phyloP scores from a whole-genome alignment of 2,888 invertebrate species.

The Cecidostiba fungosa region DNA sequence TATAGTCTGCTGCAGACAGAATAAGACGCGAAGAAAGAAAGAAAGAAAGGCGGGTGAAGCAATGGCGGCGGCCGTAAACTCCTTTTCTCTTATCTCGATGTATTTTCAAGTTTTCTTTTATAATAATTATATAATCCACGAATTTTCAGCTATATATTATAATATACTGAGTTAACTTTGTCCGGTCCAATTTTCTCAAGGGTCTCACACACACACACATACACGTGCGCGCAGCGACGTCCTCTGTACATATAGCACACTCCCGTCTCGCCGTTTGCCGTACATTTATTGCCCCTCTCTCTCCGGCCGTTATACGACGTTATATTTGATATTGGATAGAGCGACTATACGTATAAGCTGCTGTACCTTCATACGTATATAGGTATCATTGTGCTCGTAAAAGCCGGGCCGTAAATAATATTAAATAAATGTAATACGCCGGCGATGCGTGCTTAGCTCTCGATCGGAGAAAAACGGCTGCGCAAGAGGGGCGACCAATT shows the following conservation, averaged over 20 bases:
- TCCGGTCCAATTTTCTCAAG: neutral
- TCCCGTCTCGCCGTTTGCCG: slow-evolving; percentile 75
- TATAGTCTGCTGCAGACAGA: slow-evolving; percentile 46
- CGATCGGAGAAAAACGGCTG: slow-evolving; percentile 47
- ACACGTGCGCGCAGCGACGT: neutral
- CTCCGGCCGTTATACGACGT: slow-evolving; percentile 77
- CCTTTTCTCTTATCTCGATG: slow-evolving; percentile 57
- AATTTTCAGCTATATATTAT: neutral
- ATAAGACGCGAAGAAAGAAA: slow-evolving; percentile 62
- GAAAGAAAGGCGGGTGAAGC: slow-evolving; percentile 62
- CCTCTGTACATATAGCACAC: neutral
- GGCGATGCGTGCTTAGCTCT: slow-evolving; percentile 71
- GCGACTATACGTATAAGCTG: neutral
- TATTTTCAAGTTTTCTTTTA: neutral
- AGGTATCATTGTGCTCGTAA: slow-evolving; percentile 78
- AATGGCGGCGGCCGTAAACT: slow-evolving; percentile 73
- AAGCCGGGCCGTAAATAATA: slow-evolving; percentile 79
- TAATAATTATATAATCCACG: neutral
- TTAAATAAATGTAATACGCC: slow-evolving; percentile 79
- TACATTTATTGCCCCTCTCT: slow-evolving; percentile 78
- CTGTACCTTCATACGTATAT: slow-evolving; percentile 10
- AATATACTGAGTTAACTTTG: neutral
- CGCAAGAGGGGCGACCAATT: slow-evolving; percentile 11
- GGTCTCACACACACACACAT: neutral
- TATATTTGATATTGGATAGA: slow-evolving; percentile 79